phyloP scores from a whole-genome alignment of 2,888 invertebrate genomes.

The Therioaphis trifolii region DNA sequence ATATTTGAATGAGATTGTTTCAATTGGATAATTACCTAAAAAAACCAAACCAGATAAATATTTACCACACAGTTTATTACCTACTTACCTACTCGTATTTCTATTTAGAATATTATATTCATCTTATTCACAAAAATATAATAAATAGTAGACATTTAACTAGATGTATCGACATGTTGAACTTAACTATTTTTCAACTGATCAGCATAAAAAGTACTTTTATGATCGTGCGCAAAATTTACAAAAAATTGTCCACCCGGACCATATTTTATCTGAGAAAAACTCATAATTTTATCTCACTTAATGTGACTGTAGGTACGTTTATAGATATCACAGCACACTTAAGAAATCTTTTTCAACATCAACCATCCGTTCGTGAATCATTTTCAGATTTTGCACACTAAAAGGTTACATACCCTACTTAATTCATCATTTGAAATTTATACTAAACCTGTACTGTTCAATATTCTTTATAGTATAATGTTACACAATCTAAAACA shows the following conservation, averaged over 20 bases:
- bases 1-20: too few species aligned
- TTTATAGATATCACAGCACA: not conserved
- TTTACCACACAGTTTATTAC: too few species aligned
- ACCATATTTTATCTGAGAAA: not conserved
- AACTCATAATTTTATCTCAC: not conserved
- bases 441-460: not conserved
- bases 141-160: too few species aligned
- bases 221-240: not conserved
- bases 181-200: not conserved
- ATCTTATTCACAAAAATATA: too few species aligned
- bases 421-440: conserved; percentile 1
- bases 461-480: too few species aligned
- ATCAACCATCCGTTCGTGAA: not conserved
- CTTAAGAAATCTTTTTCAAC: not conserved
- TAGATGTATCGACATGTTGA: too few species aligned
- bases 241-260: not conserved
- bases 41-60: too few species aligned
- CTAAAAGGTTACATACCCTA: not conserved
- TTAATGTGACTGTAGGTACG: too few species aligned
- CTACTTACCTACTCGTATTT: too few species aligned
- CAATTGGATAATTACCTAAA: too few species aligned
- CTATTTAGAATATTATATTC: too few species aligned
- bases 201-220: not conserved
- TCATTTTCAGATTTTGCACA: conserved; percentile 3
- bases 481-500: too few species aligned